These are phyloP conservation scores for Hydropsyche betteni DNA, from an alignment of 2,888 invertebrate species.

Conservation along the genomic window DNA sequence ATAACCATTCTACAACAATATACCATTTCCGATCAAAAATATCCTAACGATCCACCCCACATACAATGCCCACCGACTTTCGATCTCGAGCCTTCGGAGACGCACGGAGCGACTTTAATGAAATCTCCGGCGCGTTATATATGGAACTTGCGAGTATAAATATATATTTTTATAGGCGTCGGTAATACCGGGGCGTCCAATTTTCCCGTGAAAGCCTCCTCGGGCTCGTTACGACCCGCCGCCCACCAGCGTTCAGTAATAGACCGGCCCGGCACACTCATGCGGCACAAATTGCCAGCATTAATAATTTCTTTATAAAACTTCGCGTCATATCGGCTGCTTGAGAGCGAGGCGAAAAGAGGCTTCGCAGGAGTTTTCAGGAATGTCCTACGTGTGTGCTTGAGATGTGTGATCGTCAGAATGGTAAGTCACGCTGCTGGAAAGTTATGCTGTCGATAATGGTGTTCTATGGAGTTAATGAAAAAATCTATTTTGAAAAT, in stretches of 20 bases:
- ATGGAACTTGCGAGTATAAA: constrained; percentile 2
- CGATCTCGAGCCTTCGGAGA: constrained; percentile 3
- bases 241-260: constrained; percentile 41
- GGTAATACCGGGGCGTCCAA: constrained; percentile 18
- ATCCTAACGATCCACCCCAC: too few relatives aligned
- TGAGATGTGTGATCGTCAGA: too few relatives aligned
- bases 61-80: background rate
- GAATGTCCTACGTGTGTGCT: too few relatives aligned
- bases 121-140: constrained; percentile 15
- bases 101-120: constrained; percentile 23
- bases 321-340: constrained; percentile 36
- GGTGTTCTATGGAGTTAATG: too few relatives aligned
- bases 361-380: background rate
- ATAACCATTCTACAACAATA: too few relatives aligned
- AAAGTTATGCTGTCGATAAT: too few relatives aligned
- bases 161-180: constrained; percentile 25
- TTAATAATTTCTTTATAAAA: constrained; percentile 49
- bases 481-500: too few relatives aligned
- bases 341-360: background rate
- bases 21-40: too few relatives aligned
- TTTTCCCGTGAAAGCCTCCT: constrained; percentile 27
- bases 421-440: too few relatives aligned
- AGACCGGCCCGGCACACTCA: constrained; percentile 41
- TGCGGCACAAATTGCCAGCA: constrained; percentile 50
- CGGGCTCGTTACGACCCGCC: constrained; percentile 23